phyloP scores from a whole-genome alignment of 2,888 invertebrate genomes.

The Hydriomena furcata region DNA sequence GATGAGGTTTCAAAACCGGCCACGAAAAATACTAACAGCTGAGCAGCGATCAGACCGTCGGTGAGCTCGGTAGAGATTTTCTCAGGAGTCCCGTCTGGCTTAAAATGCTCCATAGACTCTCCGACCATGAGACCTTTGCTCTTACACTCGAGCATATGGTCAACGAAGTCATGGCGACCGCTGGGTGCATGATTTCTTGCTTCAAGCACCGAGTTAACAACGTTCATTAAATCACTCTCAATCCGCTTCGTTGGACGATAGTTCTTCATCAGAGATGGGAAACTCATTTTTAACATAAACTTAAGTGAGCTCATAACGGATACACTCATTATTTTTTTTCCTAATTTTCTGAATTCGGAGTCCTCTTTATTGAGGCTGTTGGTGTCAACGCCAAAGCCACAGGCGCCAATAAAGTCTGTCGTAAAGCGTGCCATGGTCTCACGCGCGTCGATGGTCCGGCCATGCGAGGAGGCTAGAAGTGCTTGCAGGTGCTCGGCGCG shows the following conservation, averaged over 20 bases:
- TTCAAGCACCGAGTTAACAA: constrained; percentile 1
- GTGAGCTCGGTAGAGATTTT: constrained; percentile 45
- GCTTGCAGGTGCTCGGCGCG: constrained; percentile 52
- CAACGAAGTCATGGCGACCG: constrained; percentile 57
- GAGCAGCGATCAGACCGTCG: constrained; percentile 50
- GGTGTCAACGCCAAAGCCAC: constrained; percentile 42
- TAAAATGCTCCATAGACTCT: constrained; percentile 52
- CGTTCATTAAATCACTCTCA: background rate
- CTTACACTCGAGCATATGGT: constrained; percentile 52
- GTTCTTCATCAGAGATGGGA: constrained; percentile 2
- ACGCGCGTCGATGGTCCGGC: constrained; percentile 47
- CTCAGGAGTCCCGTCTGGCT: constrained; percentile 49
- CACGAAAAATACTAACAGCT: constrained; percentile 44
- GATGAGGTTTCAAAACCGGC: constrained; percentile 53
- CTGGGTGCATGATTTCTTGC: constrained; percentile 50
- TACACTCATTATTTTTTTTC: background rate
- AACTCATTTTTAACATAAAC: background rate
- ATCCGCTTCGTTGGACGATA: background rate
- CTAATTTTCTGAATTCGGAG: constrained; percentile 3
- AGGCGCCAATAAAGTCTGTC: constrained; percentile 61
- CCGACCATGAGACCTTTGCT: constrained; percentile 49
- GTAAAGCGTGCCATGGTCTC: constrained; percentile 64
- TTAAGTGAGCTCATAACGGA: background rate
- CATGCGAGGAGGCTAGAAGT: constrained; percentile 39
- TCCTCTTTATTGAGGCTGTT: constrained; percentile 6